Percentiles rank a stretch among this genome's conserved stretches.
Evolutionary conservation across 2,113 vertebrate genomes (phyloP).

Genomic region (Malurus melanocephalus): DNA sequence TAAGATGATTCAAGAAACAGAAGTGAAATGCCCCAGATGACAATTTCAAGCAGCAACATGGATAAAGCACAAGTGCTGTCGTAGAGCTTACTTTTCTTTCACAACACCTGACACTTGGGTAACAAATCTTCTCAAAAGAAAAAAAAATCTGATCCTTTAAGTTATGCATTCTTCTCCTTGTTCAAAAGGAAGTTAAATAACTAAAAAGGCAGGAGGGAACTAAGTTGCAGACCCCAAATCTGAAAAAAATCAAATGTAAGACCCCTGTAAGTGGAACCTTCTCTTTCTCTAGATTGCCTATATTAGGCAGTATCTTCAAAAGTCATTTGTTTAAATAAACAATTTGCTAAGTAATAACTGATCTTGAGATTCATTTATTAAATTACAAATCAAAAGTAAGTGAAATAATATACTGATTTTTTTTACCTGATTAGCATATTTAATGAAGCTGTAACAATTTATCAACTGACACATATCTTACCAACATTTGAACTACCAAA

Average conservation of each 20-base stretch:
- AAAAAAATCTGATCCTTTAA: neutral
- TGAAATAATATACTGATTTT: neutral
- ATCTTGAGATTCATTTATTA: neutral
- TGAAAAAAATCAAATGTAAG: neutral
- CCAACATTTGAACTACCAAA: neutral
- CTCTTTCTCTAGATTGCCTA: neutral
- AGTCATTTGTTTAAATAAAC: neutral
- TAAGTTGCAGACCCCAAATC: neutral
- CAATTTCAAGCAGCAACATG: neutral
- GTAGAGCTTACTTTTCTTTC: neutral
- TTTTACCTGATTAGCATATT: neutral
- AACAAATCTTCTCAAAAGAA: neutral
- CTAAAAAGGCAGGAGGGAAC: neutral
- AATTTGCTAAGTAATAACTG: neutral
- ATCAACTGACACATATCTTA: neutral
- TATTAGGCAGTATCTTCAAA: neutral
- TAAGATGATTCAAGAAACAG: neutral
- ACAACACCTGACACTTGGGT: neutral
- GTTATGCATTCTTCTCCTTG: neutral
- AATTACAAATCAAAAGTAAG: neutral
- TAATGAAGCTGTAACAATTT: neutral
- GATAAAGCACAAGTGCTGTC: neutral
- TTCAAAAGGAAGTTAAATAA: neutral
- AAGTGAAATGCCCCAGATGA: neutral
- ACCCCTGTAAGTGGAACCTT: neutral